Percentiles rank a stretch among this genome's conserved stretches.
Evolutionary conservation across 1,140 invertebrate species (phyloP).

Genomic region (Pristionchus pacificus): DNA sequence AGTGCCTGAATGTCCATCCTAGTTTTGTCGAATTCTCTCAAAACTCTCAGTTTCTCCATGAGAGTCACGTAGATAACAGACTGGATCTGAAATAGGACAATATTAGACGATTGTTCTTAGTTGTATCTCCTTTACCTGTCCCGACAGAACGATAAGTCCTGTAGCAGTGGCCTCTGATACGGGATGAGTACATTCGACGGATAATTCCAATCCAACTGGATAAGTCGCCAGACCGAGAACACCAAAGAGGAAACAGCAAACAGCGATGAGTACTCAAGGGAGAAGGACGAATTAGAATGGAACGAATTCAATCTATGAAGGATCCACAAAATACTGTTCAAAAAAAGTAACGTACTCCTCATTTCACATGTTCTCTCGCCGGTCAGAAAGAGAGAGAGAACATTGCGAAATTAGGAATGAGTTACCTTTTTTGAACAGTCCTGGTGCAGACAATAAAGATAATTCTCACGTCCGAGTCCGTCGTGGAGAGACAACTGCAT

Average conservation of each 20-base stretch:
- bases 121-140: slow-evolving; percentile 48
- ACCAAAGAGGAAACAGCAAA: slow-evolving; percentile 50
- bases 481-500: slow-evolving; percentile 36
- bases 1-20: no score
- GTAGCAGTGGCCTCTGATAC: slow-evolving; percentile 57
- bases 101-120: no score
- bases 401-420: background rate
- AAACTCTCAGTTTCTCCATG: slow-evolving; percentile 44
- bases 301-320: no score
- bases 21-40: no score
- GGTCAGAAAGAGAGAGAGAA: background rate
- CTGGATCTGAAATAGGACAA: slow-evolving; percentile 39
- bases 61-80: slow-evolving; percentile 48
- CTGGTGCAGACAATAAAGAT: slow-evolving; percentile 8
- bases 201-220: slow-evolving; percentile 54
- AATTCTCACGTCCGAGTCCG: slow-evolving; percentile 13
- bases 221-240: slow-evolving; percentile 54
- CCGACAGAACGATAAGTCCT: slow-evolving; percentile 51
- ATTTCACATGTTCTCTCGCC: no score
- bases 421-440: no score
- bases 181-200: slow-evolving; percentile 55
- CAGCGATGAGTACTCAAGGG: slow-evolving; percentile 30
- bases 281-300: no score
- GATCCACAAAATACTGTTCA: no score
- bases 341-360: slow-evolving; percentile 30